Base-by-base conservation (phyloP, 2,113 vertebrate genomes). In the Muscicapa adusta region DNA sequence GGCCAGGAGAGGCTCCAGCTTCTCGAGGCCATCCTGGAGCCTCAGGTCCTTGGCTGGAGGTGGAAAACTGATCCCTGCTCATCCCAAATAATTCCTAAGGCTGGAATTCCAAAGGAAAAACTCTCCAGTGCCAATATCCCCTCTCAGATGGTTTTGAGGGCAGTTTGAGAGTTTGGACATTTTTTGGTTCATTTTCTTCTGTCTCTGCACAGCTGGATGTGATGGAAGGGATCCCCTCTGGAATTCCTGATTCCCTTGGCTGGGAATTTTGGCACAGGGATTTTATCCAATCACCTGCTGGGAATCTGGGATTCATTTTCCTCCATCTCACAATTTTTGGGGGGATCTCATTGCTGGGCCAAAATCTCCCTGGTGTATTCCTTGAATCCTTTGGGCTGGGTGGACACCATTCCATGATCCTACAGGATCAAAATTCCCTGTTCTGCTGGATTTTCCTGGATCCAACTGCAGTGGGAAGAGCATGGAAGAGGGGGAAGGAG, bases 91-190 rank as follows among this genome's bases (percentile, higher is more conserved):
- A 3, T 48, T 24, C 31, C 19, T 2, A 10, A 24, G 19, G 42
- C 13, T 29, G 6, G 51, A 42, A 67, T 85, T 75, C 83, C 61
- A 18, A 34, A 11, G 20, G 71, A 2, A 66, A 50, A 75, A 17
- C 3, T 28, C 58, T 10, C 6, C 22, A 1, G 28, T 19, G 38
- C 15, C 16, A 6, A 25, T 20, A 25, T 20, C 2, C 12, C 33
- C 16, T 50, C 43, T 9, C 5, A 3, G 31, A 3, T 5, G 33
- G 17, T 45, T 72, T 53, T 20, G 47, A 53, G 66, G 45, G 36
- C 0, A 1, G 8, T 12, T 7, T 4, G 18, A 20, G 31, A 31
- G 54, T 70, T 72, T 66, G 68, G 38, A 15, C 0, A 5, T 6
- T 23, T 92, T 33, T 38, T 61, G 40, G 31, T 47, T 56, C 6